These are phyloP conservation scores for Muricea muricata DNA, from an alignment of 92 coral and sea anemone genomes.

Conservation along the genomic window DNA sequence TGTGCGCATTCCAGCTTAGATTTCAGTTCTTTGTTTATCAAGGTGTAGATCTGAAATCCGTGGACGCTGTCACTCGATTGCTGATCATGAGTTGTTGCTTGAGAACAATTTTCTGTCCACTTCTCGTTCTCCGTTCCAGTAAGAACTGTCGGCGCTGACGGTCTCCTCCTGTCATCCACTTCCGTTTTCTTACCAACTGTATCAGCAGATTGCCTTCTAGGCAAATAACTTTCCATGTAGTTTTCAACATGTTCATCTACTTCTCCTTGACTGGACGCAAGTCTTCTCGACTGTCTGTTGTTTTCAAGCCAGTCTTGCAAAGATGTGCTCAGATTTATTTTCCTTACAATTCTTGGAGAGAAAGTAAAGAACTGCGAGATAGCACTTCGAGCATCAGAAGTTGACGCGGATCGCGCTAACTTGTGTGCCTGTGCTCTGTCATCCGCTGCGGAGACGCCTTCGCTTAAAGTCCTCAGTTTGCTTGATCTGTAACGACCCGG, in stretches of 20 bases:
- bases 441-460: not conserved
- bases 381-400: not conserved
- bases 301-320: slow-evolving; percentile 35
- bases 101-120: not conserved
- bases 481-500: not conserved
- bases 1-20: not conserved
- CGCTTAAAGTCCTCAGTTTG: slow-evolving; percentile 16
- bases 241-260: not conserved
- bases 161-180: not conserved
- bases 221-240: not conserved
- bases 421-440: slow-evolving; percentile 10
- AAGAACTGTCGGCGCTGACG: not conserved
- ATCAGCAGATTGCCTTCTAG: not conserved
- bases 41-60: slow-evolving; percentile 13
- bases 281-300: slow-evolving; percentile 21
- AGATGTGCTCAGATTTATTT: slow-evolving; percentile 20
- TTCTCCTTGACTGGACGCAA: too few species aligned
- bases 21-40: slow-evolving; percentile 28
- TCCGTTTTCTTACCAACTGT: not conserved
- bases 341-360: slow-evolving; percentile 20
- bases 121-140: not conserved
- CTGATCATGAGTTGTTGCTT: not conserved
- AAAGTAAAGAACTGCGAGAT: not conserved
- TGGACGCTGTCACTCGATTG: slow-evolving; percentile 6
- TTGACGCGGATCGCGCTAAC: slow-evolving; percentile 11